These are phyloP conservation scores for Dascillus cervinus DNA, from an alignment of 2,888 invertebrate species.

Conservation along the genomic window DNA sequence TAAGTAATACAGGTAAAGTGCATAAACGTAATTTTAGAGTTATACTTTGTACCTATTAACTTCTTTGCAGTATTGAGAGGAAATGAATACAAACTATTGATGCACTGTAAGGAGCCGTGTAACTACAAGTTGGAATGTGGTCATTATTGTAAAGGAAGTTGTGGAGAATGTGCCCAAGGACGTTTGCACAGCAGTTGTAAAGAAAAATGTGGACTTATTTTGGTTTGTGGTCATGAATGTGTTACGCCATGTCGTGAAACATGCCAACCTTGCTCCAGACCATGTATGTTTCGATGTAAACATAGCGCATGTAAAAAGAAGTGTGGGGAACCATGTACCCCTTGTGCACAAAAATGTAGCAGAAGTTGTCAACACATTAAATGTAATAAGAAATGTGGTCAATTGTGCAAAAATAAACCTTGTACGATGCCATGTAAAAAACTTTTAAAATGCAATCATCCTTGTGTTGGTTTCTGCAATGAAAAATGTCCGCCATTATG, in stretches of 20 bases:
- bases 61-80: constrained; percentile 3
- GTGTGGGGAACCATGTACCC: constrained; percentile 41
- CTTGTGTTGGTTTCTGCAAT: constrained; percentile 65
- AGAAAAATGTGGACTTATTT: constrained; percentile 46
- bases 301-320: constrained; percentile 46
- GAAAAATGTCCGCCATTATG: constrained; percentile 59
- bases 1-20: constrained; percentile 20
- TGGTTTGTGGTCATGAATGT: constrained; percentile 60
- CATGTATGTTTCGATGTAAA: constrained; percentile 44
- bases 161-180: constrained; percentile 51
- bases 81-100: constrained; percentile 26
- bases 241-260: constrained; percentile 47
- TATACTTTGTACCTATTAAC: too few species aligned
- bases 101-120: constrained; percentile 45
- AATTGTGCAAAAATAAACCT: constrained; percentile 42
- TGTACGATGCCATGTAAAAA: constrained; percentile 42
- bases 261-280: constrained; percentile 50
- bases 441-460: constrained; percentile 48
- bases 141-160: constrained; percentile 49
- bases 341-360: constrained; percentile 33
- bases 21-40: too few species aligned
- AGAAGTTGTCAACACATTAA: constrained; percentile 43
- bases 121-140: constrained; percentile 39
- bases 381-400: constrained; percentile 45
- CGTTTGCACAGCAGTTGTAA: constrained; percentile 53